Conservation (phyloP, 2,888 invertebrate species). For the Oxytorus armatus region DNA sequence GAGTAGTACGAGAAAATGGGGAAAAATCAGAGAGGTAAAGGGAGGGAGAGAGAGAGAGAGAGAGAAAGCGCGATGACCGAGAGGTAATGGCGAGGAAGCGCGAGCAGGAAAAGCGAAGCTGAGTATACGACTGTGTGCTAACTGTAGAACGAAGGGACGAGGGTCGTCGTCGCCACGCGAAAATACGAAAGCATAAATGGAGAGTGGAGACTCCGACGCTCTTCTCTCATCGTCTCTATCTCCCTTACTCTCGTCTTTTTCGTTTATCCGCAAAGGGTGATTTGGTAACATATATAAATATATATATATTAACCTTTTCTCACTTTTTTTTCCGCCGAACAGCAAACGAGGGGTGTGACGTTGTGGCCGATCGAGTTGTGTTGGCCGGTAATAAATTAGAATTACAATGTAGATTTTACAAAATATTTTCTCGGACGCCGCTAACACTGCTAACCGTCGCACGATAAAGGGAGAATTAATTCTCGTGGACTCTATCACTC, state of each 20-base stretch:
- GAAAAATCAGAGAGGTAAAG: constrained; percentile 21
- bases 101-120: constrained; percentile 55
- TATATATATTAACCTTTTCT: not conserved
- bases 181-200: constrained; percentile 77
- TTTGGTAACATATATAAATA: constrained; percentile 8
- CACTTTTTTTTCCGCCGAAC: not conserved
- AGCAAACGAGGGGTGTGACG: not conserved
- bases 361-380: constrained; percentile 34
- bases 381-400: constrained; percentile 74
- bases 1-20: constrained; percentile 4
- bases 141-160: constrained; percentile 54
- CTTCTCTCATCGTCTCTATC: constrained; percentile 66
- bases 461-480: constrained; percentile 8
- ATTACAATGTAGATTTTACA: constrained; percentile 70
- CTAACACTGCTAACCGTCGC: constrained; percentile 1
- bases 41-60: not conserved
- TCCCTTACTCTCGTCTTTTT: constrained; percentile 56
- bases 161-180: constrained; percentile 66
- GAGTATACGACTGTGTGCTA: constrained; percentile 54
- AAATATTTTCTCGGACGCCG: constrained; percentile 42
- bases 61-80: constrained; percentile 15
- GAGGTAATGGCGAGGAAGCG: constrained; percentile 64
- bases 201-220: constrained; percentile 73
- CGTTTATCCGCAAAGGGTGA: constrained; percentile 72
- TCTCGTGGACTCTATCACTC: not conserved